Evolutionary conservation across 2,797 vertebrate species (phyloP).

Genomic region (Heteromormyrus szaboi): DNA sequence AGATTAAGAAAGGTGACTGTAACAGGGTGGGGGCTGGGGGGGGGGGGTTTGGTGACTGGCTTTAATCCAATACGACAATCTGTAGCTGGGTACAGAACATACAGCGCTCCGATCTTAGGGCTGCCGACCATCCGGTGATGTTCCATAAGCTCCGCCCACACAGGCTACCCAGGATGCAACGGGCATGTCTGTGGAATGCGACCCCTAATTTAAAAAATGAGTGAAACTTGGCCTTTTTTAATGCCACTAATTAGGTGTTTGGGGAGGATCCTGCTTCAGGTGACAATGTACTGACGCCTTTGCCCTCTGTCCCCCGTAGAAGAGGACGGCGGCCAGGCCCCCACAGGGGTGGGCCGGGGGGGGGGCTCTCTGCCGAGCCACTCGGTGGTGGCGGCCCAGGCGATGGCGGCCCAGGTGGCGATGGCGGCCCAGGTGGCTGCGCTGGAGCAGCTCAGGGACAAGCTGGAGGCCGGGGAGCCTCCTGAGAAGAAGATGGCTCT

Average conservation of each 20-base stretch:
- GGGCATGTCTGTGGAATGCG: not conserved
- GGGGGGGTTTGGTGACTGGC: not conserved
- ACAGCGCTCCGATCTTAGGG: not conserved
- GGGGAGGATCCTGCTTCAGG: not conserved
- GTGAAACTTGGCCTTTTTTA: not conserved
- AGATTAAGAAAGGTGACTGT: conserved; percentile 86
- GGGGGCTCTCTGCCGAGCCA: conserved; percentile 67
- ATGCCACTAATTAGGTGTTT: not conserved
- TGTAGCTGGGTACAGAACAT: not conserved
- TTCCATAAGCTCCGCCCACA: not conserved
- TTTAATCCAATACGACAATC: not conserved
- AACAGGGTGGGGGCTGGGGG: not conserved
- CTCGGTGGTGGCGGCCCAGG: conserved; percentile 66
- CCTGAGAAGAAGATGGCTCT: conserved; percentile 91
- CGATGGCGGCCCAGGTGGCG: conserved; percentile 60
- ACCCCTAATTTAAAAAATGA: not conserved
- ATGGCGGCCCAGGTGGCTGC: conserved; percentile 81
- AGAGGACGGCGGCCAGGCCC: conserved; percentile 71
- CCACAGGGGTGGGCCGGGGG: conserved; percentile 59
- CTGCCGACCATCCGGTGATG: not conserved
- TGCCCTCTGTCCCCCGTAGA: conserved; percentile 49
- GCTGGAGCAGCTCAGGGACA: conserved; percentile 90
- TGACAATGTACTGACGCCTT: not conserved
- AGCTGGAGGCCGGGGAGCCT: conserved; percentile 85
- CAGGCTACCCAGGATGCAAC: not conserved